Conservation (phyloP, 2,113 vertebrate genomes). For the Dolichotis patagonum region DNA sequence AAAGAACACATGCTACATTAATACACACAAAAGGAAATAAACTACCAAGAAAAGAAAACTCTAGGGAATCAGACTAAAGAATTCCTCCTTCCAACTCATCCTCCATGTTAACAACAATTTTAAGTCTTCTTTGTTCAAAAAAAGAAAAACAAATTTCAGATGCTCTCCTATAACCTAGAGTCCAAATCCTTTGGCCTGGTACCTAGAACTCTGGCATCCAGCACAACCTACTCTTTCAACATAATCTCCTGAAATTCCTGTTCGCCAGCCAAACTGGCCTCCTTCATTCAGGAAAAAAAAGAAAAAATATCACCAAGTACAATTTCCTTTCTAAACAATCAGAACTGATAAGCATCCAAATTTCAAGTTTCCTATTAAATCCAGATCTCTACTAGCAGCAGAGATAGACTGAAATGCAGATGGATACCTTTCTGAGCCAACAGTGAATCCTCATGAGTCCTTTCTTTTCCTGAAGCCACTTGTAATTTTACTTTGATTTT, state of each 20-base stretch:
- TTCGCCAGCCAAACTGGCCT: background rate
- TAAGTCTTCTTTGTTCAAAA: background rate
- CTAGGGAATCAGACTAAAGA: background rate
- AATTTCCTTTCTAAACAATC: conserved; percentile 32
- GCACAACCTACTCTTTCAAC: background rate
- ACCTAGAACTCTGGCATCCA: conserved; percentile 17
- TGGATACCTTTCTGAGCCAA: background rate
- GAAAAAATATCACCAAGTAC: background rate
- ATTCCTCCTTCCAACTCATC: background rate
- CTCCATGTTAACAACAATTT: background rate
- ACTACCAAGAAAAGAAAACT: conserved; percentile 5
- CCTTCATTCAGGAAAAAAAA: background rate
- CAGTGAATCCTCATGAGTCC: background rate
- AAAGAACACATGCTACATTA: conserved; percentile 47
- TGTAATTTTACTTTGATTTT: background rate
- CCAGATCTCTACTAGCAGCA: background rate
- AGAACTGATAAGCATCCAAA: conserved; percentile 16
- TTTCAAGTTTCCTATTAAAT: conserved; percentile 33
- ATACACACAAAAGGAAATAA: background rate
- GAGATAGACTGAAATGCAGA: background rate
- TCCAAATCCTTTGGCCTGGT: background rate
- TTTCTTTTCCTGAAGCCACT: background rate
- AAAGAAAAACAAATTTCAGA: background rate
- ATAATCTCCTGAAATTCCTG: too few relatives aligned
- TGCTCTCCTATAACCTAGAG: conserved; percentile 7